Conservation (phyloP, 2,797 vertebrate genomes). For the Liasis olivaceus region DNA sequence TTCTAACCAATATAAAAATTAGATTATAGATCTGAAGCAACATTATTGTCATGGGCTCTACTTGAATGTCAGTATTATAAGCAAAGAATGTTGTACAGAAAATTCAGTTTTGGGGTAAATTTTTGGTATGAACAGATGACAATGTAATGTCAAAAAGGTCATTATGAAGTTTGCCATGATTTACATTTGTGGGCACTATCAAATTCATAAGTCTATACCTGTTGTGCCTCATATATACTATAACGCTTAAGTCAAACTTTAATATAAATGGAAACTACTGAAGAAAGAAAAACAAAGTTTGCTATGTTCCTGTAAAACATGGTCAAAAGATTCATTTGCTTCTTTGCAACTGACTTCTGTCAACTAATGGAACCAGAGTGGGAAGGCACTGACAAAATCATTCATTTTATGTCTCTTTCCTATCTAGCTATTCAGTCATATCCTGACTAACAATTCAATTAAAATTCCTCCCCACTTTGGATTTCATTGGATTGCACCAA, state of each 20-base stretch:
- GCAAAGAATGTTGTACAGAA: background rate
- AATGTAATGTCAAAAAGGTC: background rate
- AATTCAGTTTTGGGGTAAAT: background rate
- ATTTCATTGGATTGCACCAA: conserved; percentile 20
- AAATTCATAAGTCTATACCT: background rate
- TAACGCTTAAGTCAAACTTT: background rate
- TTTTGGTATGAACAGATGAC: background rate
- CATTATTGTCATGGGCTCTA: background rate
- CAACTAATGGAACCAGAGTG: background rate
- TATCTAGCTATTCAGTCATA: conserved; percentile 19
- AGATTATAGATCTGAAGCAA: background rate
- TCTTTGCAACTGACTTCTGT: conserved; percentile 10
- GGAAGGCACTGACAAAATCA: conserved; percentile 12
- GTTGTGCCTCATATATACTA: background rate
- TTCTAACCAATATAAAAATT: background rate
- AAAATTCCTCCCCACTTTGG: conserved; percentile 11
- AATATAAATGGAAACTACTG: background rate
- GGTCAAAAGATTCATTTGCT: background rate
- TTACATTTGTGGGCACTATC: background rate
- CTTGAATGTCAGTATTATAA: background rate
- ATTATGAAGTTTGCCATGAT: too few species aligned
- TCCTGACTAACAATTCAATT: conserved; percentile 29
- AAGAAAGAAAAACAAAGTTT: background rate
- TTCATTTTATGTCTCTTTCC: conserved; percentile 11
- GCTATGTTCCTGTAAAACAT: background rate